phyloP scores from a whole-genome alignment of 2,113 vertebrate genomes.

The Triplophysa tibetana region DNA sequence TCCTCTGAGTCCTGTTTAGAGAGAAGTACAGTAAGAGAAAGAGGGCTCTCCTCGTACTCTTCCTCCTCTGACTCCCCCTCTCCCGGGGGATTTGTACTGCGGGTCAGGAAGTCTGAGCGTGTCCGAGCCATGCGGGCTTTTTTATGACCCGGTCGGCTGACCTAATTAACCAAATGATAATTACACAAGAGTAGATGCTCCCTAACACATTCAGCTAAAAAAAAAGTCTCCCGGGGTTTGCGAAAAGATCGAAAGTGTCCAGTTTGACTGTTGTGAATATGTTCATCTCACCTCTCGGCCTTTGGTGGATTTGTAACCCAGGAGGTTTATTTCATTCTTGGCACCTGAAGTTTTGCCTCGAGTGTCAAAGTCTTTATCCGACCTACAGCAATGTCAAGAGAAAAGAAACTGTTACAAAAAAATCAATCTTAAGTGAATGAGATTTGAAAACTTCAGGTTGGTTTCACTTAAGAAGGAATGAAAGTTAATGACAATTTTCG shows the following conservation, averaged over 20 bases:
- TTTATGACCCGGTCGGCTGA: conserved; percentile 86
- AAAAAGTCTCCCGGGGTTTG: neutral
- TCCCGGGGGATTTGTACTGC: conserved; percentile 83
- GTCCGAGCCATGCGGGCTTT: conserved; percentile 99
- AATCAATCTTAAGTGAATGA: too few species aligned
- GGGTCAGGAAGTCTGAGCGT: conserved; percentile 99
- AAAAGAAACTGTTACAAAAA: too few species aligned
- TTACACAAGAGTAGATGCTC: conserved; percentile 61
- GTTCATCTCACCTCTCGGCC: conserved; percentile 67
- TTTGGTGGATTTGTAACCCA: conserved; percentile 72
- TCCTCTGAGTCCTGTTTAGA: conserved; percentile 79
- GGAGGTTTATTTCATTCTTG: conserved; percentile 69
- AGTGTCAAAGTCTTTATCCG: conserved; percentile 69
- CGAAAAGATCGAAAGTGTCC: neutral
- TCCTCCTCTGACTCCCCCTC: conserved; percentile 96
- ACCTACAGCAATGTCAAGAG: conserved; percentile 63
- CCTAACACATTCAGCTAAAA: neutral
- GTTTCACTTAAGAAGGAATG: too few species aligned
- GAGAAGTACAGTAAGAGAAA: conserved; percentile 82
- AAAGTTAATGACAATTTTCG: too few species aligned
- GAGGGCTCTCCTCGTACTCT: conserved; percentile 84
- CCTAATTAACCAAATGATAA: conserved; percentile 80
- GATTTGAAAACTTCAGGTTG: too few species aligned
- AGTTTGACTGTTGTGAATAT: neutral
- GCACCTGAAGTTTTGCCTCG: conserved; percentile 61